A percentile compares a stretch with the other conserved stretches of the same genome.
Evolutionary conservation across 1,140 invertebrate species (phyloP).

Genomic region (Riptortus pedestris): DNA sequence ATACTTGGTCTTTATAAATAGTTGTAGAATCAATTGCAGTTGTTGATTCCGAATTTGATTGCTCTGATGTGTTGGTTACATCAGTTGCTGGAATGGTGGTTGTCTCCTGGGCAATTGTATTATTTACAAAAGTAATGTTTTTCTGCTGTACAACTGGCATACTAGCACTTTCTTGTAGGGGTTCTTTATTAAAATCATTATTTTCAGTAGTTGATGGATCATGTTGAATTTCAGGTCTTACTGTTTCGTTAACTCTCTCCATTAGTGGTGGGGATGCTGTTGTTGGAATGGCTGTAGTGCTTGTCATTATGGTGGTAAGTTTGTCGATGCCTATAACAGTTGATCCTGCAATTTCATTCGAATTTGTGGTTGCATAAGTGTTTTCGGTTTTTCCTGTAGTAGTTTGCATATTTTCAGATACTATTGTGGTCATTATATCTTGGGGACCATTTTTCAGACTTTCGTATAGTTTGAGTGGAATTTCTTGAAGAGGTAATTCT

Average conservation of each 20-base stretch:
- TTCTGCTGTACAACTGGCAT: neutral
- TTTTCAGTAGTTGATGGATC: neutral
- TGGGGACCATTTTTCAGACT: slow-evolving; percentile 6
- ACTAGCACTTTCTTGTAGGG: neutral
- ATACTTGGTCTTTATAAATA: slow-evolving; percentile 24
- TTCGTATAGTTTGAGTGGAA: slow-evolving; percentile 7
- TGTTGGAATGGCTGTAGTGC: neutral
- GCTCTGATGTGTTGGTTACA: slow-evolving; percentile 7
- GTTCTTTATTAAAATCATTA: neutral
- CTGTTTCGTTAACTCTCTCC: neutral
- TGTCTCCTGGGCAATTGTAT: neutral
- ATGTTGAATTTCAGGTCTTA: neutral
- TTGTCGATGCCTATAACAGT: neutral
- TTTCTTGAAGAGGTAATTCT: slow-evolving; percentile 6
- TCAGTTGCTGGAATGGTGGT: neutral
- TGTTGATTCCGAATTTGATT: slow-evolving; percentile 26
- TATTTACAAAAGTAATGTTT: neutral
- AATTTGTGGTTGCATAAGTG: neutral
- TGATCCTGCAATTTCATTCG: neutral
- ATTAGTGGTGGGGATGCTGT: neutral
- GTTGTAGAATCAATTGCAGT: slow-evolving; percentile 23
- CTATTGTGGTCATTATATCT: slow-evolving; percentile 7
- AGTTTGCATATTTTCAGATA: slow-evolving; percentile 2
- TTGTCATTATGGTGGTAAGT: neutral
- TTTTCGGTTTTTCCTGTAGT: slow-evolving; percentile 5